Percentiles rank a stretch among this genome's conserved stretches.
These are phyloP conservation scores for Myiopsitta monachus DNA, from an alignment of 2,113 vertebrate species.

Conservation along the genomic window DNA sequence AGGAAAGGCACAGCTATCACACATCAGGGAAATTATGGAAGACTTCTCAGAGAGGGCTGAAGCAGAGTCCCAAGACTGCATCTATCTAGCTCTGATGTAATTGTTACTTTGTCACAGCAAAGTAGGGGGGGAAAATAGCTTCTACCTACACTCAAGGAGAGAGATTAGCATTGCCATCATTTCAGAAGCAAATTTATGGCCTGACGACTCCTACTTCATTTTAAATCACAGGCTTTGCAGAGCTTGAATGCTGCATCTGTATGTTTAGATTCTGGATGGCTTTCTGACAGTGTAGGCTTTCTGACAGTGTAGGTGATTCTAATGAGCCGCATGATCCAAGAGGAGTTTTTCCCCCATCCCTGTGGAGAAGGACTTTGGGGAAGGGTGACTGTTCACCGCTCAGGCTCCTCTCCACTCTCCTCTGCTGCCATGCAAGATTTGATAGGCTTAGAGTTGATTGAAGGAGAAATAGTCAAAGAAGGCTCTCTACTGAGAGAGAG, in stretches of 20 bases:
- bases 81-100: neutral
- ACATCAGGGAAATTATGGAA: neutral
- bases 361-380: neutral
- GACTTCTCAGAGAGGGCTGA: neutral
- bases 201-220: constrained; percentile 29
- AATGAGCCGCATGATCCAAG: neutral
- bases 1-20: neutral
- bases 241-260: neutral
- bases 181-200: constrained; percentile 53
- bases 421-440: neutral
- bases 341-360: neutral
- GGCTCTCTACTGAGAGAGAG: neutral
- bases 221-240: constrained; percentile 14
- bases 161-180: constrained; percentile 30
- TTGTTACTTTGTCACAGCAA: neutral
- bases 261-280: neutral
- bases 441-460: neutral
- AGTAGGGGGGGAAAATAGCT: neutral
- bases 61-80: neutral
- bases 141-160: constrained; percentile 22
- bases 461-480: neutral
- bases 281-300: neutral
- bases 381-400: neutral
- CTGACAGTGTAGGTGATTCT: neutral
- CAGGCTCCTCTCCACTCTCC: neutral